phyloP scores from a whole-genome alignment of 1,140 invertebrate genomes.

The Drosophila lacteicornis region DNA sequence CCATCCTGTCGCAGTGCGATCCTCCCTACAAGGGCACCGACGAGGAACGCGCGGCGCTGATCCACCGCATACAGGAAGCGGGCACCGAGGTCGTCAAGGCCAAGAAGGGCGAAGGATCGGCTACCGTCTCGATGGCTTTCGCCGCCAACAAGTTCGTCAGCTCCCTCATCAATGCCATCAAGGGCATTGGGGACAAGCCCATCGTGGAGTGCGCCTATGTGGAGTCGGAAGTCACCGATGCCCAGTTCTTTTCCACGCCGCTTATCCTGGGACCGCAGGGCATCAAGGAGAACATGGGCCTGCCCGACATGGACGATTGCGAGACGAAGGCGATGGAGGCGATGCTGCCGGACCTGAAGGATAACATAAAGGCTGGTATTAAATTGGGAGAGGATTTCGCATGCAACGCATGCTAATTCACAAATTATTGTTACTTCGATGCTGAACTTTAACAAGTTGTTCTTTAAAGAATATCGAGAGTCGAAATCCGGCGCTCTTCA shows the following conservation, averaged over 20 bases:
- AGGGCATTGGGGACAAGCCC: slow-evolving; percentile 90
- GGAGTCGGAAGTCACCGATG: slow-evolving; percentile 93
- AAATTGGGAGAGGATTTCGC: slow-evolving; percentile 84
- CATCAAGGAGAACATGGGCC: slow-evolving; percentile 95
- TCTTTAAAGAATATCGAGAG: neutral
- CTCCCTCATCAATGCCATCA: slow-evolving; percentile 91
- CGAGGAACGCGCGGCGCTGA: slow-evolving; percentile 90
- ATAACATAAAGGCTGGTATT: slow-evolving; percentile 96
- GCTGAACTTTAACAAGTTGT: neutral
- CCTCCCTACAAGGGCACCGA: slow-evolving; percentile 90
- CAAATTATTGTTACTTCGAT: neutral
- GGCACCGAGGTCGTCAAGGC: slow-evolving; percentile 99
- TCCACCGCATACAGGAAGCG: slow-evolving; percentile 95
- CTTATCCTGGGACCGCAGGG: slow-evolving; percentile 95
- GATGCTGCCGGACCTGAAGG: slow-evolving; percentile 95
- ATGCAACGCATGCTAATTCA: neutral
- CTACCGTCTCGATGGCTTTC: slow-evolving; percentile 98
- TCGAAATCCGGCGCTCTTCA: neutral
- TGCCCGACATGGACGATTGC: slow-evolving; percentile 93
- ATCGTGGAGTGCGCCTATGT: slow-evolving; percentile 97
- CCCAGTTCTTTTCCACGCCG: slow-evolving; percentile 96
- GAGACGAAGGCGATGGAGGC: slow-evolving; percentile 93
- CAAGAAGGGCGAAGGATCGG: slow-evolving; percentile 98
- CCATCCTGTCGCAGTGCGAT: slow-evolving; percentile 95
- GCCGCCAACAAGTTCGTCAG: slow-evolving; percentile 95